Base-by-base conservation (phyloP, 2,888 invertebrate genomes). In the Silvanus unidentatus region DNA sequence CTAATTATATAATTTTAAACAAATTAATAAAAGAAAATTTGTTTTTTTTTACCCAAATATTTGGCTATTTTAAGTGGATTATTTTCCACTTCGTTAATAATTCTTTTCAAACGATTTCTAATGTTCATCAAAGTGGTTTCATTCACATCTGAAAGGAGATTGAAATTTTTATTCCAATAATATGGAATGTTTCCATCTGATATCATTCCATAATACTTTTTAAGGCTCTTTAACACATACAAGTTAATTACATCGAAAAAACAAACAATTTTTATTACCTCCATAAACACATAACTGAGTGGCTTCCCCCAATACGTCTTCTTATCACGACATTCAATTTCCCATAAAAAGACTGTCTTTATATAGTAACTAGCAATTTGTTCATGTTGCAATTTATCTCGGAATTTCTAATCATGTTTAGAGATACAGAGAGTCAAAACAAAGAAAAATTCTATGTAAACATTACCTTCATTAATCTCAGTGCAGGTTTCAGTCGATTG, bases 351-450 rank as follows among this genome's bases (percentile, higher is more conserved):
- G 14, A 75, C 48, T 0, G 73, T 75, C 59, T 76, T 75, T 13
- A 76, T 71, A 42, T 65, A 74, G 52, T 76, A 75, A 44, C 75
- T 76, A 1, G 71, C 66, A 12, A 75, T 65, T 47, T 36, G 50
- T 2, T 50, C 43, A 51, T 70, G 70, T 0, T 63, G 49, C 28
- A 67, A 54, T 0, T 55, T 58, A 47, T 75, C 72, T 10, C 74
- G 59, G 2, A 75, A 43, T 68, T 72, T 73, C 73, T 75, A 47
- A 42, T 50, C 22, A n/a, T n/a, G n/a, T n/a, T n/a, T n/a, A n/a
- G n/a, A n/a, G n/a, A n/a, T n/a, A n/a, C 8, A 46, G 42, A 30
- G 28, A 29, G n/a, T 32, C n/a, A 42, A 42, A 34, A 36, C 13
- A 29, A 28, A 47, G 11, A 28, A n/a, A 16, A 34, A 49, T 8